Conservation (phyloP, 2,888 invertebrate genomes). For the Heliconius ismenius region DNA sequence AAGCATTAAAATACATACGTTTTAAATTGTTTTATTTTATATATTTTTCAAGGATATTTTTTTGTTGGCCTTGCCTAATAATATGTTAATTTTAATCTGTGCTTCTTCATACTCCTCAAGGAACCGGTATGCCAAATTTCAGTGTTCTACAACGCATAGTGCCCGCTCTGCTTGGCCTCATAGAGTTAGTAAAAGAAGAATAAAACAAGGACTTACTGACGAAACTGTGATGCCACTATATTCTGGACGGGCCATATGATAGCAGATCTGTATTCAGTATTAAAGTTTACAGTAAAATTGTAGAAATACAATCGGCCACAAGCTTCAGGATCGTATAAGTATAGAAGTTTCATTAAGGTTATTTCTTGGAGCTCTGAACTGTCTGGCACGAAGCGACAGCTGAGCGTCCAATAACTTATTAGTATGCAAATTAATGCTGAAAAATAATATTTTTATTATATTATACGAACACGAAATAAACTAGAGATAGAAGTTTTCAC, state of each 20-base stretch:
- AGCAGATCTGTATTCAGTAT: constrained; percentile 46
- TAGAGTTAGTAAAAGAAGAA: background rate
- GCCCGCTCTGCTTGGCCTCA: too few species aligned
- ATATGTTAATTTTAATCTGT: background rate
- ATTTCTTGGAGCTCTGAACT: constrained; percentile 62
- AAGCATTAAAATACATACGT: too few species aligned
- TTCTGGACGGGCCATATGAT: constrained; percentile 66
- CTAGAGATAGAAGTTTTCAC: too few species aligned
- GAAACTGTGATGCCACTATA: constrained; percentile 57
- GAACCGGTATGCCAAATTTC: background rate
- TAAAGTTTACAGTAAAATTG: constrained; percentile 56
- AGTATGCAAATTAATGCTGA: constrained; percentile 58
- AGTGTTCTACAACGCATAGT: background rate
- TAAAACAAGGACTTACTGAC: constrained; percentile 50
- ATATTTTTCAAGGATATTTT: too few species aligned
- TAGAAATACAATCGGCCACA: constrained; percentile 65
- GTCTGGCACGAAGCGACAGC: constrained; percentile 57
- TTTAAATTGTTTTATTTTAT: too few species aligned
- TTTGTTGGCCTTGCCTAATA: too few species aligned
- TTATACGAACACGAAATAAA: too few species aligned
- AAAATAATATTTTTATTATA: background rate
- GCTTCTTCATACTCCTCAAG: background rate
- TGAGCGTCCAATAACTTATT: constrained; percentile 62
- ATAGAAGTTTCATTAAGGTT: constrained; percentile 66
- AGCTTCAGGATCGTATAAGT: constrained; percentile 67